A percentile compares a stretch with the other conserved stretches of the same genome.
These are phyloP conservation scores for Frieseomelitta varia DNA, from an alignment of 1,140 invertebrate genomes.

Conservation along the genomic window DNA sequence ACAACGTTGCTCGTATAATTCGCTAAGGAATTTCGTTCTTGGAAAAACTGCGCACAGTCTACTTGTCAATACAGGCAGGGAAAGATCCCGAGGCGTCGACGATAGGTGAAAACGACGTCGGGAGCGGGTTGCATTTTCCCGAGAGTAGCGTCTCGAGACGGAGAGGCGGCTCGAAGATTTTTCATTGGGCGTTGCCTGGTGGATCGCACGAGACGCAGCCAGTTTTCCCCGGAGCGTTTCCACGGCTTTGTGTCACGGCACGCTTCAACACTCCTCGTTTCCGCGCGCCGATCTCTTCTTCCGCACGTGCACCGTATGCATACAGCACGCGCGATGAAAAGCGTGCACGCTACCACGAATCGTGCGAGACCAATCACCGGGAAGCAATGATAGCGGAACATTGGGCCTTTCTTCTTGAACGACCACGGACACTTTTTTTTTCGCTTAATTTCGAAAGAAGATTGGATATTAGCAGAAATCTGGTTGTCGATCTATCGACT, in stretches of 20 bases:
- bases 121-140: conserved; percentile 34
- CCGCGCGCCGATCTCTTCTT: not conserved
- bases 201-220: conserved; percentile 50
- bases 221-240: conserved; percentile 46
- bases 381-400: conserved; percentile 9
- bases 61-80: too few relatives aligned
- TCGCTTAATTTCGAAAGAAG: conserved; percentile 2
- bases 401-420: not conserved
- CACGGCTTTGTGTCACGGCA: conserved; percentile 66
- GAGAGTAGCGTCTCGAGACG: conserved; percentile 36
- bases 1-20: too few relatives aligned
- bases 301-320: too few relatives aligned
- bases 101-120: not conserved
- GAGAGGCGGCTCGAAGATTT: conserved; percentile 21
- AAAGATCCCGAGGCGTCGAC: not conserved
- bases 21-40: too few relatives aligned
- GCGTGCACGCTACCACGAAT: not conserved
- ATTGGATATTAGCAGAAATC: conserved; percentile 7
- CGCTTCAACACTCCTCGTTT: conserved; percentile 53
- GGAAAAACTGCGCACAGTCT: too few relatives aligned
- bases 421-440: not conserved
- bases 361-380: conserved; percentile 40
- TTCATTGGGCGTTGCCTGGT: conserved; percentile 50
- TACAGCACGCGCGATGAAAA: not conserved
- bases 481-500: not conserved